A percentile compares a stretch with the other conserved stretches of the same genome.
Evolutionary conservation across 2,113 vertebrate species (phyloP).

Genomic region (Phycodurus eques): DNA sequence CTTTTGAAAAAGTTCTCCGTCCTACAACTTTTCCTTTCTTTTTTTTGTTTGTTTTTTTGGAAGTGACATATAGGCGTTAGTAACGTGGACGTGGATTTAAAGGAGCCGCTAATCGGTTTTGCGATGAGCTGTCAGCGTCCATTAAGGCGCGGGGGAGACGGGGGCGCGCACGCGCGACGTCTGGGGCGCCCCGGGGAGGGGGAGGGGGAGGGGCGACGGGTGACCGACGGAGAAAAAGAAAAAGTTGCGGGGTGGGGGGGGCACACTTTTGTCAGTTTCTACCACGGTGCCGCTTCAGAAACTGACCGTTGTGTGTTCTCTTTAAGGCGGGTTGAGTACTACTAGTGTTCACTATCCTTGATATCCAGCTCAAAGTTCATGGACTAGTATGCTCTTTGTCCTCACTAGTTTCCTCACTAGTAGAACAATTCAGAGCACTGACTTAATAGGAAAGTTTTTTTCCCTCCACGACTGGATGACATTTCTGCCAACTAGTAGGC

Average conservation of each 20-base stretch:
- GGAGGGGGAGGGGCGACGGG: neutral
- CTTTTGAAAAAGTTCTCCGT: neutral
- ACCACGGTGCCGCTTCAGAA: neutral
- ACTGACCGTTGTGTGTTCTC: neutral
- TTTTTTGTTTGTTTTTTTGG: neutral
- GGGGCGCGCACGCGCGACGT: neutral
- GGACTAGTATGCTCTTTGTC: too few species aligned
- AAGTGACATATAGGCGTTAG: neutral
- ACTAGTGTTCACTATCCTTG: neutral
- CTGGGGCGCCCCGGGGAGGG: neutral
- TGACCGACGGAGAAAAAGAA: neutral
- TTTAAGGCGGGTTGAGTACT: neutral
- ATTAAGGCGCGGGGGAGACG: neutral
- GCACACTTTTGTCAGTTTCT: neutral
- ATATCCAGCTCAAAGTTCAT: too few species aligned
- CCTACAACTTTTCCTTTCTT: neutral
- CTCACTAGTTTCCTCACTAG: too few species aligned
- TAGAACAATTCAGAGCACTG: too few species aligned
- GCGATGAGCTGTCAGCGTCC: slow-evolving; percentile 2
- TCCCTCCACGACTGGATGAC: too few species aligned
- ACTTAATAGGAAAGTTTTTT: too few species aligned
- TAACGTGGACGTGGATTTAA: neutral
- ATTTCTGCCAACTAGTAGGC: too few species aligned
- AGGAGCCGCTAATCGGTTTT: slow-evolving; percentile 7
- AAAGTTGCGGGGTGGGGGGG: neutral